A percentile compares a stretch with the other conserved stretches of the same genome.
Conservation (phyloP, 2,888 invertebrate genomes). For the Ormyrus rosae region DNA sequence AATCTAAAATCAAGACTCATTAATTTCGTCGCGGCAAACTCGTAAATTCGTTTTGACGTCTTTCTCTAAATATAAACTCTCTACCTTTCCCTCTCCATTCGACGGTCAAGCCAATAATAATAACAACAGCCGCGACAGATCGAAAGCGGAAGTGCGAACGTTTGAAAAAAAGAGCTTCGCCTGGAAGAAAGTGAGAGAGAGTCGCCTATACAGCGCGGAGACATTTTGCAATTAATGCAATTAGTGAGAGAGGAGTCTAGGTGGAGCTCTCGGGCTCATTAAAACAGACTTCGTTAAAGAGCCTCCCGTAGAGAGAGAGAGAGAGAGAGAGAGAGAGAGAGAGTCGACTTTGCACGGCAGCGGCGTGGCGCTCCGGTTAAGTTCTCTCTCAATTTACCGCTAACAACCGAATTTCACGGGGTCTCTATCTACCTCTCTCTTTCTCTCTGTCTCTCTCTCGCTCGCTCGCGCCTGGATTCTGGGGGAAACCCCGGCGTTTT, state of each 20-base stretch:
- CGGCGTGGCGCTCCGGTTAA: slow-evolving; percentile 11
- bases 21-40: slow-evolving; percentile 33
- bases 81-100: not conserved
- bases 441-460: not conserved
- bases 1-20: slow-evolving; percentile 47
- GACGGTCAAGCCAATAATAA: slow-evolving; percentile 32
- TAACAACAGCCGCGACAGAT: not conserved
- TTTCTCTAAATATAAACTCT: slow-evolving; percentile 26
- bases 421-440: not conserved
- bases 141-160: too few relatives aligned
- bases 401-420: slow-evolving; percentile 57
- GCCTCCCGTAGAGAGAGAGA: slow-evolving; percentile 3
- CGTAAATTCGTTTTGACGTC: slow-evolving; percentile 43
- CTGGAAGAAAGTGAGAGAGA: slow-evolving; percentile 9
- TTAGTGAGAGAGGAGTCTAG: slow-evolving; percentile 60
- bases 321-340: slow-evolving; percentile 6
- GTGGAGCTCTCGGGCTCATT: slow-evolving; percentile 63
- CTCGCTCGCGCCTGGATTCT: not conserved
- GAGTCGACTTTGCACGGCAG: too few relatives aligned
- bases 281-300: slow-evolving; percentile 69
- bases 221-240: slow-evolving; percentile 67
- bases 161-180: too few relatives aligned
- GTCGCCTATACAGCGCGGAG: slow-evolving; percentile 47
- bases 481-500: slow-evolving; percentile 21
- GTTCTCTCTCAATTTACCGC: slow-evolving; percentile 58